Evolutionary conservation across 1,140 invertebrate genomes (phyloP).

Genomic region (Phymorhynchus buccinoides): DNA sequence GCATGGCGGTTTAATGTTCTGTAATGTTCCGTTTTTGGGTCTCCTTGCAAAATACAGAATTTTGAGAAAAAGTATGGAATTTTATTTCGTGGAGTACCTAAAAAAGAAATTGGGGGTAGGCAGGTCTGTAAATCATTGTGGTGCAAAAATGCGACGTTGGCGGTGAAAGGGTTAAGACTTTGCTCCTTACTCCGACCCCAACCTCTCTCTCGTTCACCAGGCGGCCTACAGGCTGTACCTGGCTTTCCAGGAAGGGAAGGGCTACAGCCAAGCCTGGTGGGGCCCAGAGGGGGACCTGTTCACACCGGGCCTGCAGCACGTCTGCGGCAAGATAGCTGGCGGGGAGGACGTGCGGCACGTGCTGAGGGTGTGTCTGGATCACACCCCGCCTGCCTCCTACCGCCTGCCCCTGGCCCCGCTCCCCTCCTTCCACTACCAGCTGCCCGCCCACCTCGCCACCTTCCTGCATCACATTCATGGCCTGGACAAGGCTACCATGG

Average conservation of each 20-base stretch:
- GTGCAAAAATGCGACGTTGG: no score
- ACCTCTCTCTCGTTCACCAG: no score
- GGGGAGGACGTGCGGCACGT: neutral
- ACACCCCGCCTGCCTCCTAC: neutral
- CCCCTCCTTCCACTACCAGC: conserved; percentile 11
- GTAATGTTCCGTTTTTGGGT: no score
- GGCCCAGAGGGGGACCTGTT: conserved; percentile 27
- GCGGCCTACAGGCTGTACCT: neutral
- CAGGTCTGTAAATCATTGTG: no score
- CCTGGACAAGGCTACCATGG: neutral
- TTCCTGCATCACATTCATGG: conserved; percentile 17
- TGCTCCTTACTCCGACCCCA: no score
- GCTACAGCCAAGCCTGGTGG: neutral
- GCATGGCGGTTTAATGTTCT: no score
- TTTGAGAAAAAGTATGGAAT: no score
- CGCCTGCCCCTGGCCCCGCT: neutral
- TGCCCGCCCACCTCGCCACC: neutral
- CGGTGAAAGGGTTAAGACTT: no score
- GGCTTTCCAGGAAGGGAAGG: conserved; percentile 27
- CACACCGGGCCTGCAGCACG: conserved; percentile 18
- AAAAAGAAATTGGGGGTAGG: no score
- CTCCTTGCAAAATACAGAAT: no score
- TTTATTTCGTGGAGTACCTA: no score
- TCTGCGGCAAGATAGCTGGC: conserved; percentile 23
- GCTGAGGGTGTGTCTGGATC: neutral